These are phyloP conservation scores for Muschampia staudingeri DNA, from an alignment of 2,888 invertebrate genomes.

Conservation along the genomic window DNA sequence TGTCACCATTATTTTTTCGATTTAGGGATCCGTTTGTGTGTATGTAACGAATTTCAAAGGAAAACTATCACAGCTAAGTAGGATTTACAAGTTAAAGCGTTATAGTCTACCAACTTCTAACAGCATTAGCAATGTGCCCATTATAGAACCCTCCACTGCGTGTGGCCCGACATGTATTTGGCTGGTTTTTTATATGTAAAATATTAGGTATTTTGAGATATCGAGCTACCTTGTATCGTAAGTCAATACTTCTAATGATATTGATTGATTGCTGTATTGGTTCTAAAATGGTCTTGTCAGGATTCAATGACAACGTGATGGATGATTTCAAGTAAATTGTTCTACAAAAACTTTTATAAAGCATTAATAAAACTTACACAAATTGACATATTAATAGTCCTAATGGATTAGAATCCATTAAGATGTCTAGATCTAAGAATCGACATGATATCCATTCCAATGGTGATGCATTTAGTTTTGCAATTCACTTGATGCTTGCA, in stretches of 20 bases:
- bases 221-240: not conserved
- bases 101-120: no score
- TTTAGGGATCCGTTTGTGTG: not conserved
- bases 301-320: constrained; percentile 27
- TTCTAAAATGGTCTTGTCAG: constrained; percentile 5
- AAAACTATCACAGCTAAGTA: no score
- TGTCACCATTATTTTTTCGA: no score
- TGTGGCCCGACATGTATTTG: no score
- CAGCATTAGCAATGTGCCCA: no score
- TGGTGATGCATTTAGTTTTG: not conserved
- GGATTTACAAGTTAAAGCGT: no score
- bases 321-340: constrained; percentile 18
- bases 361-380: not conserved
- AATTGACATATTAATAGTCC: constrained; percentile 40
- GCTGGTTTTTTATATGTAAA: not conserved
- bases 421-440: constrained; percentile 34
- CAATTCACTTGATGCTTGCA: not conserved
- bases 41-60: not conserved
- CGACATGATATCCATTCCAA: constrained; percentile 14
- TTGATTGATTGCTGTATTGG: constrained; percentile 11
- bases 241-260: not conserved
- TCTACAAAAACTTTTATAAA: constrained; percentile 26
- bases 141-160: no score
- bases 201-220: not conserved
- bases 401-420: constrained; percentile 35